Base-by-base conservation (phyloP, 92 coral and sea anemone genomes). In the Heliopora coerulea region DNA sequence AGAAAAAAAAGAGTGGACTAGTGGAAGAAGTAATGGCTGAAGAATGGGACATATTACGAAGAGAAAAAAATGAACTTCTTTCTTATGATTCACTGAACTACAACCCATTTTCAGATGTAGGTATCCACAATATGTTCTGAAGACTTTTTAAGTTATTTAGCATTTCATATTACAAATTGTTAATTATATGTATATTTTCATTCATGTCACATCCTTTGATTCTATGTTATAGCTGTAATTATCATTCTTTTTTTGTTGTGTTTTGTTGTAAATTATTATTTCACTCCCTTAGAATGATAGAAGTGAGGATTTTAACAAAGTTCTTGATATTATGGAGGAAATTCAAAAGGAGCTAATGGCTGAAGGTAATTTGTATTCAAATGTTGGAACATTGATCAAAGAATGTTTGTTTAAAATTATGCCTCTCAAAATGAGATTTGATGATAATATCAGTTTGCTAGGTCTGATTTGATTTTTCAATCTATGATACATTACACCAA, bases 241-340 rank as follows among this genome's bases (percentile, higher is more conserved):
- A 41, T 9, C 28, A 27, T 27, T 29, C 37, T 3, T 11, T 14
- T 78, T 28, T 49, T 18, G 40, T 41, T 32, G 42, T 32, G 33
- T 32, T 30, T 27, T 15, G 24, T 59, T 49, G 42, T 34, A 14
- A 17, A 14, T 2, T 56, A 5, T 60, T 34, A 59, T 58, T 32
- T 14, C 83, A 89, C 65, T 72, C 63, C 78, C 54, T 17, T 57
- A 85, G 33, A 86, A 74, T 54, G 68, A 35, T 8, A 18, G 76
- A 17, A 84, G 81, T 76, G 96, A 87, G 49, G 89, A 91, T 15
- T 57, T 93, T 32, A 85, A 88, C 29, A 86, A 83, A 19, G 74
- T 93, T 15, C 72, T 90, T 11, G 75, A 85, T n/a, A 44, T 93
- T 34, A 85, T 93, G 96, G 95, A 93, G 11, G 98, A 93, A 63